phyloP scores from a whole-genome alignment of 2,888 invertebrate species.

The Eutolmus rufibarbis region DNA sequence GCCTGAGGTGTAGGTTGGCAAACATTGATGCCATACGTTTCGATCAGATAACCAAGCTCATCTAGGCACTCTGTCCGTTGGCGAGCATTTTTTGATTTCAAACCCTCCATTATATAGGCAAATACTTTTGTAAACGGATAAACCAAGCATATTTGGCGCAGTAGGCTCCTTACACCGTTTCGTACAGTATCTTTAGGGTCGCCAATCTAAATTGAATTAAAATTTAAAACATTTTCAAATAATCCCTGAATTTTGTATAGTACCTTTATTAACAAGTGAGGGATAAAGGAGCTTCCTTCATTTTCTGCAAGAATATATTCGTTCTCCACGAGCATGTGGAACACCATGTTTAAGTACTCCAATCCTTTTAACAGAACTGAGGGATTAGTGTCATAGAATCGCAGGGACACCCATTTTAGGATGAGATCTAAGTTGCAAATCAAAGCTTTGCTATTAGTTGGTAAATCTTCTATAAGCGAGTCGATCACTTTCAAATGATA shows the following conservation, averaged over 20 bases:
- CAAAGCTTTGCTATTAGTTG: slow-evolving; percentile 79
- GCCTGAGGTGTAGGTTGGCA: slow-evolving; percentile 81
- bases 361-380: slow-evolving; percentile 94
- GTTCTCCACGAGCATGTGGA: slow-evolving; percentile 78
- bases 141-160: slow-evolving; percentile 84
- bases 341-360: slow-evolving; percentile 86
- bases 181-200: slow-evolving; percentile 96
- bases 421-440: slow-evolving; percentile 93
- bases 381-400: slow-evolving; percentile 99
- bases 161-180: slow-evolving; percentile 83
- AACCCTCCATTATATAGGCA: slow-evolving; percentile 89
- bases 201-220: slow-evolving; percentile 73
- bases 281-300: slow-evolving; percentile 93
- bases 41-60: slow-evolving; percentile 85
- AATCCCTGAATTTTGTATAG: neutral
- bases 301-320: slow-evolving; percentile 88
- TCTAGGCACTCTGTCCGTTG: slow-evolving; percentile 97
- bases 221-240: neutral
- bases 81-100: slow-evolving; percentile 95
- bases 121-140: slow-evolving; percentile 91
- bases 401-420: slow-evolving; percentile 93
- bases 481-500: slow-evolving; percentile 96
- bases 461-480: slow-evolving; percentile 81
- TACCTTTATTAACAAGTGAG: slow-evolving; percentile 92
- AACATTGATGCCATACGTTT: slow-evolving; percentile 82